Conservation (phyloP, 1,140 invertebrate species). For the Lasioglossum albipes region DNA sequence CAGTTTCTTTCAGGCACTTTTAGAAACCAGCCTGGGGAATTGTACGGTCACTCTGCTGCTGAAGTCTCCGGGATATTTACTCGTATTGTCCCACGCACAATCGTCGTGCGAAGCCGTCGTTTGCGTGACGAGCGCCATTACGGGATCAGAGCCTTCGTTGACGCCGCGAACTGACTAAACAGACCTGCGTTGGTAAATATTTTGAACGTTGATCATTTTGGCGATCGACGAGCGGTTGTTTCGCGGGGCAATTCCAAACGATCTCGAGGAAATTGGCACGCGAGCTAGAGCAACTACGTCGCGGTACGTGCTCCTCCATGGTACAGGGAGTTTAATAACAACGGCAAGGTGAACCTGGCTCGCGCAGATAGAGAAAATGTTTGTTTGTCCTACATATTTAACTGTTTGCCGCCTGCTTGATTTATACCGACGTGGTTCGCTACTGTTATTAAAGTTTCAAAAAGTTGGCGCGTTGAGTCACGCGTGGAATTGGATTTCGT, state of each 20-base stretch:
- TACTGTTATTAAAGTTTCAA: too few relatives aligned
- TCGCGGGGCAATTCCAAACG: neutral
- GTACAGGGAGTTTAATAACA: too few relatives aligned
- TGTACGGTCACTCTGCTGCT: constrained; percentile 3
- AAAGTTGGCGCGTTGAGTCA: too few relatives aligned
- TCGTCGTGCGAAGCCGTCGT: neutral
- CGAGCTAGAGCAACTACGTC: too few relatives aligned
- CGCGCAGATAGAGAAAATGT: too few relatives aligned
- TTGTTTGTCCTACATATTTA: too few relatives aligned
- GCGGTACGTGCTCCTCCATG: too few relatives aligned
- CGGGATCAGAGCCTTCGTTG: neutral
- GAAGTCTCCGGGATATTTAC: constrained; percentile 25
- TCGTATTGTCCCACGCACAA: constrained; percentile 1
- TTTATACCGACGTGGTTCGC: too few relatives aligned
- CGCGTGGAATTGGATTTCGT: too few relatives aligned
- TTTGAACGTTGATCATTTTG: neutral
- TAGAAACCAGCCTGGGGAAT: constrained; percentile 31
- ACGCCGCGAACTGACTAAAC: neutral
- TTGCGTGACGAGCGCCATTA: constrained; percentile 30
- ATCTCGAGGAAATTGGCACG: neutral
- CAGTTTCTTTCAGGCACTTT: constrained; percentile 22
- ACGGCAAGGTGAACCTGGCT: too few relatives aligned
- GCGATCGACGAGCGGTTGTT: neutral
- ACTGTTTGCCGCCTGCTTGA: too few relatives aligned
- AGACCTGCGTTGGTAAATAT: neutral